Base-by-base conservation (phyloP, 2,888 invertebrate species). In the Tetragonisca angustula region DNA sequence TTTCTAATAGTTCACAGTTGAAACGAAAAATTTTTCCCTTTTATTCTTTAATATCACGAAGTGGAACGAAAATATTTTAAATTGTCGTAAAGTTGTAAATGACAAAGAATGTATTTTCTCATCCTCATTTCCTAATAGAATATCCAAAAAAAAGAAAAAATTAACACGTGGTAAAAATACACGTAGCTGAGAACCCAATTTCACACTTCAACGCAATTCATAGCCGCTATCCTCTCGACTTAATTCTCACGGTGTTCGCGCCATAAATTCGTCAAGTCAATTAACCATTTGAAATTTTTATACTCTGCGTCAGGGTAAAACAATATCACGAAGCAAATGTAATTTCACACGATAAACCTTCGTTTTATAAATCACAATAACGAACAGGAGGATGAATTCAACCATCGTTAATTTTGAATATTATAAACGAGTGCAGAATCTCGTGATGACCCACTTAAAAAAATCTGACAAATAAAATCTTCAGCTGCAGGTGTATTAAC, bases 231-330 rank as follows among this genome's bases (percentile, higher is more conserved):
- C 68, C 43, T 68, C 50, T 50, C 24, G 19, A 24, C 49, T 68
- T 50, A 68, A 68, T 68, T 24, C 68, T 50, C 68, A 27, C 68
- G 11, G 49, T 24, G 68, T 50, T 56, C 43, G 43, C 56, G 27
- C 72, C 36, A 27, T 72, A 72, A 61, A 72, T 72, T 72, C 72
- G 43, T 54, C 61, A 59, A 56, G 68, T 50, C 68, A 68, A 68
- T 68, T 68, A 68, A 68, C 24, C 68, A 24, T 50, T 43, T 68
- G 50, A 68, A 68, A 68, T 50, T 68, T 24, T 68, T 24, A 15
- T 0, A 68, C 21, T 67, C 17, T n/a, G 17, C n/a, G 13, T 32
- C 15, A 65, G 13, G 19, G 24, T 19, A 4, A 32, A 62, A 65
- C 19, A 27, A 19, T 62, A 62, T 62, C 19, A 19, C 11, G 4